Base-by-base conservation (phyloP, 2,888 invertebrate genomes). In the Drosophila dives region DNA sequence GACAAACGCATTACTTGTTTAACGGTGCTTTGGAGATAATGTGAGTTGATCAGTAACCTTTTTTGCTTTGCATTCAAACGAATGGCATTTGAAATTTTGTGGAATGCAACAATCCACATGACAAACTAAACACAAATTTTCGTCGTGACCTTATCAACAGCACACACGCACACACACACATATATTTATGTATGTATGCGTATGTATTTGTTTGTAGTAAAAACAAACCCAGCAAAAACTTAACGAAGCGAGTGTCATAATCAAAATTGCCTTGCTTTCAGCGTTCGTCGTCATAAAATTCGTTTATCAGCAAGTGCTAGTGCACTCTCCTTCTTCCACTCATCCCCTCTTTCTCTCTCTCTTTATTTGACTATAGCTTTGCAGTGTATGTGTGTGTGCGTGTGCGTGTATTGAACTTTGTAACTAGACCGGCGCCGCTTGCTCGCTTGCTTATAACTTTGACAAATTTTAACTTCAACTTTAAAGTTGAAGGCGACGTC, bases 331-430 rank as follows among this genome's bases (percentile, higher is more conserved):
- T 33, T 23, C 29, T 15, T 20, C 10, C 26, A 8, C 12, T 33
- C 2, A 26, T 20, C 36, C 20, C 23, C 17, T 11, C 7, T 2
- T 15, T 20, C 34, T 20, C 15, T 23, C 23, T 20, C 11, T 26
- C 10, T 5, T 17, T 49, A 5, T 17, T 10, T 49, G 29, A 10
- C 26, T 32, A 59, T 45, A 45, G 33, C 45, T 33, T 59, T 33
- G 17, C 12, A 23, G 29, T n/a, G 38, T 32, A 8, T 42, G 32
- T 56, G 10, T 45, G 32, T 62, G 48, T 34, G 49, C 56, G 48
- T 65, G 33, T 48, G 51, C 61, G 49, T 59, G 74, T 74, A 51
- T 65, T 79, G 77, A 77, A 70, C 63, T 77, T 63, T 79, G 60
- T 60, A 49, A 56, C 56, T 33, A 61, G 36, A 50, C 54, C 55